Conservation (phyloP, 2,797 vertebrate species). For the Anguilla megastoma region DNA sequence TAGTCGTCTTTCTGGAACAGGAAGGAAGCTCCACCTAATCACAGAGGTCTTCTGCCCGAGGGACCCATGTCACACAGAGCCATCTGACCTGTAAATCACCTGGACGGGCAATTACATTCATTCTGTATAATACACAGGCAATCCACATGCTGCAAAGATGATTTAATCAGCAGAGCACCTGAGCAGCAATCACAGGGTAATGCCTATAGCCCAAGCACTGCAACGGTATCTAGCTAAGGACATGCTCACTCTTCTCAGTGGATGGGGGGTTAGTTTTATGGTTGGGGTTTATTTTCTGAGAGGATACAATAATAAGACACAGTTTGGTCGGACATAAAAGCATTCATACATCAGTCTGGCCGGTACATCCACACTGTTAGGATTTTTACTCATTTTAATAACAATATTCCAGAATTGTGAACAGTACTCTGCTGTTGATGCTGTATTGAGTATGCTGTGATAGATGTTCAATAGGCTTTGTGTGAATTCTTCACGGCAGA, state of each 20-base stretch:
- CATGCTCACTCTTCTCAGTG: not conserved
- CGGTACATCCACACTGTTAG: no score
- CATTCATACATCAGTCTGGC: not conserved
- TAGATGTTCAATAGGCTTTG: no score
- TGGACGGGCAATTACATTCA: not conserved
- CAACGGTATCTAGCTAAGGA: not conserved
- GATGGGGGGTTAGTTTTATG: not conserved
- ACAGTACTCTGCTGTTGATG: no score
- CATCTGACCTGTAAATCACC: not conserved
- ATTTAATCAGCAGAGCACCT: not conserved
- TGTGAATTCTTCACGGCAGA: no score
- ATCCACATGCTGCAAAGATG: not conserved
- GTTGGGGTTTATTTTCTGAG: not conserved
- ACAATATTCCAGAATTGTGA: no score
- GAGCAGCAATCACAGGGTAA: not conserved
- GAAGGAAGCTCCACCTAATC: slow-evolving; percentile 26
- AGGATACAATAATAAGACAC: not conserved
- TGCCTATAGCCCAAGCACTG: not conserved
- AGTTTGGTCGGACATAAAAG: not conserved
- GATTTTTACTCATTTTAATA: no score
- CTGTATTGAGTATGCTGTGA: no score
- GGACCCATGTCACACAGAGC: not conserved
- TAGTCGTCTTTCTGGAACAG: slow-evolving; percentile 27
- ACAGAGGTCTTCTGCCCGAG: not conserved
- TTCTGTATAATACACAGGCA: not conserved